Evolutionary conservation across 92 coral and sea anemone species (phyloP).

Genomic region (Parazoanthus swiftii): DNA sequence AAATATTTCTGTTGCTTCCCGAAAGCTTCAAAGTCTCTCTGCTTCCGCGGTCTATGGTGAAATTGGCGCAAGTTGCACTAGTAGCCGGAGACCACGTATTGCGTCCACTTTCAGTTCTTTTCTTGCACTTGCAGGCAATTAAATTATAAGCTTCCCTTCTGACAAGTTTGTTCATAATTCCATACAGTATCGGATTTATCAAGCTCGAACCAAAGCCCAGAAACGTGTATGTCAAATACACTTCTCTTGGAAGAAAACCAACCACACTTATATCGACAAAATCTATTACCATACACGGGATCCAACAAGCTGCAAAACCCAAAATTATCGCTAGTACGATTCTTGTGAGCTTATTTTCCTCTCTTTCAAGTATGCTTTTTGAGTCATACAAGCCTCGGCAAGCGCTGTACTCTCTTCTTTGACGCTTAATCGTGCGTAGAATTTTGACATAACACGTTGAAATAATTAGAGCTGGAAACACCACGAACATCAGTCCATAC

Average conservation of each 20-base stretch:
- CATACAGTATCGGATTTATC: conserved; percentile 77
- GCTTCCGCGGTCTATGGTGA: conserved; percentile 1
- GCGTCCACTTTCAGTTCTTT: conserved; percentile 9
- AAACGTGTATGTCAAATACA: conserved; percentile 72
- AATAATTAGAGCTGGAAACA: conserved; percentile 59
- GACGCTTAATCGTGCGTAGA: conserved; percentile 62
- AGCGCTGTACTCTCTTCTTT: conserved; percentile 65
- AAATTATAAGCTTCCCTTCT: conserved; percentile 62
- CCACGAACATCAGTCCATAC: conserved; percentile 68
- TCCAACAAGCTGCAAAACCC: conserved; percentile 81
- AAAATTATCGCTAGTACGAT: conserved; percentile 72
- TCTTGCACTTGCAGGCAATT: conserved; percentile 44
- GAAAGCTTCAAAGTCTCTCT: conserved; percentile 20
- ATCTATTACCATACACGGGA: conserved; percentile 78
- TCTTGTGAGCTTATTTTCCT: conserved; percentile 75
- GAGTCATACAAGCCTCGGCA: conserved; percentile 69
- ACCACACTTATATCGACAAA: conserved; percentile 54
- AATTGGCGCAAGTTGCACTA: not conserved
- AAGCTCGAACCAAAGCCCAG: conserved; percentile 71
- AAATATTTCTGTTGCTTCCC: not conserved
- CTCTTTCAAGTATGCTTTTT: conserved; percentile 63
- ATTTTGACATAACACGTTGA: conserved; percentile 66
- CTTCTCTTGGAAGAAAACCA: conserved; percentile 65
- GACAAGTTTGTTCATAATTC: conserved; percentile 79
- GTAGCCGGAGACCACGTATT: not conserved